Conservation (phyloP, 2,797 vertebrate species). For the Spea hammondii region DNA sequence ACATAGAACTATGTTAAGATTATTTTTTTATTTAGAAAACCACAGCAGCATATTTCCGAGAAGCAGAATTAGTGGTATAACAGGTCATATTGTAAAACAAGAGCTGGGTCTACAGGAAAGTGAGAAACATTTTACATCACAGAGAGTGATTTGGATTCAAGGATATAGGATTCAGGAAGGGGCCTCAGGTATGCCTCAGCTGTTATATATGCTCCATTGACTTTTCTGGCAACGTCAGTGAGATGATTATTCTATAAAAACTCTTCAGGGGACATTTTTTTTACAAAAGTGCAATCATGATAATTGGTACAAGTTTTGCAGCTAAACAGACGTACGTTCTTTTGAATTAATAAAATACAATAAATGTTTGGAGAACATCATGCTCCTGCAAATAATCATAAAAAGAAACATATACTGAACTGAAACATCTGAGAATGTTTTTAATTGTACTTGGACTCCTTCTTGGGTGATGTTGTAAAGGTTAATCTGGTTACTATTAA, state of each 20-base stretch:
- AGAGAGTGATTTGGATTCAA: slow-evolving; percentile 12
- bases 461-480: too few species aligned
- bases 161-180: slow-evolving; percentile 11
- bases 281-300: slow-evolving; percentile 9
- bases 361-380: background rate
- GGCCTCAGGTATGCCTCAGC: slow-evolving; percentile 9
- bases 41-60: slow-evolving; percentile 10
- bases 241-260: slow-evolving; percentile 27
- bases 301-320: slow-evolving; percentile 3
- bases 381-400: background rate
- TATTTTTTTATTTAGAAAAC: slow-evolving; percentile 30
- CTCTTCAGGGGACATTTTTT: slow-evolving; percentile 1
- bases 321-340: background rate
- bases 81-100: slow-evolving; percentile 23
- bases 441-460: too few species aligned
- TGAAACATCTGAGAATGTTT: too few species aligned
- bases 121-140: background rate
- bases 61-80: slow-evolving; percentile 1
- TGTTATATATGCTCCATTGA: slow-evolving; percentile 11
- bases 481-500: too few species aligned
- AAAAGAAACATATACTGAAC: background rate
- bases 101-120: background rate
- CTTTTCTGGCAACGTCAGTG: slow-evolving; percentile 9
- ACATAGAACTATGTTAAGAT: background rate
- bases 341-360: background rate